phyloP scores from a whole-genome alignment of 2,888 invertebrate genomes.

The Zootermopsis nevadensis region DNA sequence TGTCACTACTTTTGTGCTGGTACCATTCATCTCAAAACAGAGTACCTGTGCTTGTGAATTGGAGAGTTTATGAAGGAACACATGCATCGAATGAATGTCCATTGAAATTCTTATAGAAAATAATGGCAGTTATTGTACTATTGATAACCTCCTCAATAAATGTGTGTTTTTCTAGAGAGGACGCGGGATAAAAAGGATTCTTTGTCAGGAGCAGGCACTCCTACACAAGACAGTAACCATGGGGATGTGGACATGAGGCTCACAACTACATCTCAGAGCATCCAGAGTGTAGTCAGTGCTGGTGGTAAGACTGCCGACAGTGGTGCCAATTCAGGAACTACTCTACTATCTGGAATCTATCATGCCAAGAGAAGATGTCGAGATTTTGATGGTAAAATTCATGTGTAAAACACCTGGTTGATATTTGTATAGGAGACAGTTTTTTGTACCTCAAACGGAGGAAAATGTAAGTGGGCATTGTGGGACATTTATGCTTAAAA shows the following conservation, averaged over 20 bases:
- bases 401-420: conserved; percentile 51
- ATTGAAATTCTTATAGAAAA: too few species aligned
- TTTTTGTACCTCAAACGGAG: too few species aligned
- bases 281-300: conserved; percentile 65
- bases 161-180: conserved; percentile 58
- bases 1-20: too few species aligned
- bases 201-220: conserved; percentile 66
- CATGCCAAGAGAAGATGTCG: conserved; percentile 76
- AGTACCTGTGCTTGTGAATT: too few species aligned
- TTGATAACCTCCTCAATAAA: background rate
- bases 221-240: conserved; percentile 70
- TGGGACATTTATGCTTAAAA: too few species aligned
- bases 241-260: conserved; percentile 68
- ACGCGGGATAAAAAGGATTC: conserved; percentile 62
- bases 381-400: conserved; percentile 83
- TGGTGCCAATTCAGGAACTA: conserved; percentile 32
- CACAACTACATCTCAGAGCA: conserved; percentile 66
- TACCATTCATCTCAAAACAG: too few species aligned
- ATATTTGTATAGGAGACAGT: too few species aligned
- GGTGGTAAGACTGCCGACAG: conserved; percentile 45
- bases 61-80: too few species aligned
- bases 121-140: too few species aligned
- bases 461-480: too few species aligned
- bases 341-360: conserved; percentile 43
- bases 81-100: too few species aligned